phyloP scores from a whole-genome alignment of 2,797 vertebrate species.

The Syngnathus rostellatus region DNA sequence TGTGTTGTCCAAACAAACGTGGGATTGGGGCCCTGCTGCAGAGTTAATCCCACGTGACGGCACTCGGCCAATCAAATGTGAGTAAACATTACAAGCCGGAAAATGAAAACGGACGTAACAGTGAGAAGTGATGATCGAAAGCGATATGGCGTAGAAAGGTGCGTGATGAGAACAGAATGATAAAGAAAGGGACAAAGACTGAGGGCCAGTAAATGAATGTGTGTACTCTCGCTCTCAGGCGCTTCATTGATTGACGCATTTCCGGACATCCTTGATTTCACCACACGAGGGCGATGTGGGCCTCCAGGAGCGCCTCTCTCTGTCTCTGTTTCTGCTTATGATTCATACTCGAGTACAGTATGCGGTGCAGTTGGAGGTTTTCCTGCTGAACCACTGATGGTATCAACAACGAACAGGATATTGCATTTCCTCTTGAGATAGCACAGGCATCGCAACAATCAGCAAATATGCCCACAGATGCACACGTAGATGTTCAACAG shows the following conservation, averaged over 20 bases:
- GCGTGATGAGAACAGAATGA: too few relatives aligned
- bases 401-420: conserved; percentile 51
- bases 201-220: background rate
- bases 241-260: conserved; percentile 40
- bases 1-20: too few relatives aligned
- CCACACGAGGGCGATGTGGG: conserved; percentile 46
- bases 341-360: conserved; percentile 53
- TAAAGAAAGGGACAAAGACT: too few relatives aligned
- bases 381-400: conserved; percentile 49
- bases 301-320: conserved; percentile 23
- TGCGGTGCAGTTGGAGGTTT: conserved; percentile 24
- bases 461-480: background rate
- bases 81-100: too few relatives aligned
- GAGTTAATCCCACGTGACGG: background rate
- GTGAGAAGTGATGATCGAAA: too few relatives aligned
- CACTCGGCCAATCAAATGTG: too few relatives aligned
- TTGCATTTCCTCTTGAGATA: conserved; percentile 42
- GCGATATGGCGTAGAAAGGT: too few relatives aligned
- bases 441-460: conserved; percentile 4
- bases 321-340: conserved; percentile 58
- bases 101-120: too few relatives aligned
- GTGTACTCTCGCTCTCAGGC: background rate
- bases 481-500: background rate
- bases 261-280: background rate
- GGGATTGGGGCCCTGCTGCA: too few relatives aligned